A percentile compares a stretch with the other conserved stretches of the same genome.
Conservation (phyloP, 23 tunicate genomes). For the Halocynthia aurantium region DNA sequence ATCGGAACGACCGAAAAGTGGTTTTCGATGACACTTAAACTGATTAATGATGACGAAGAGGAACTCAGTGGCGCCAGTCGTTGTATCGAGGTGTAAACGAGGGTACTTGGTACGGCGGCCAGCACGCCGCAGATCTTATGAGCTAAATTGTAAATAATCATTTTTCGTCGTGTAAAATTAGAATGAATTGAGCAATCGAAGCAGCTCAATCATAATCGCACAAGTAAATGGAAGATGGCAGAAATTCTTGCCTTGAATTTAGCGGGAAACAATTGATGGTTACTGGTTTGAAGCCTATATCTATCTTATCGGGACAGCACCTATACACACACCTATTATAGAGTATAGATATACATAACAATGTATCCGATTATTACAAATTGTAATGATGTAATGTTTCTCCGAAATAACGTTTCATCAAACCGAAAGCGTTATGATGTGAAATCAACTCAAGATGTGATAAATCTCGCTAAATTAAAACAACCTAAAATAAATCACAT, state of each 20-base stretch:
- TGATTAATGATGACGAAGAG: constrained; percentile 30
- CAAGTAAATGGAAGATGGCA: too few relatives aligned
- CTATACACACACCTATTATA: too few relatives aligned
- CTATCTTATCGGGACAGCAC: too few relatives aligned
- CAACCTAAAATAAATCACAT: too few relatives aligned
- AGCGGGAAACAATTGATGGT: too few relatives aligned
- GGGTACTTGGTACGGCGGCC: constrained; percentile 26
- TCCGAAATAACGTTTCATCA: background rate
- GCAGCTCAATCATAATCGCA: too few relatives aligned
- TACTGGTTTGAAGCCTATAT: too few relatives aligned
- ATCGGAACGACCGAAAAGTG: constrained; percentile 7
- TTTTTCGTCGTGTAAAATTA: background rate
- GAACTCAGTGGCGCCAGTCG: constrained; percentile 38
- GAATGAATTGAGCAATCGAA: too few relatives aligned
- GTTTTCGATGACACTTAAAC: constrained; percentile 16
- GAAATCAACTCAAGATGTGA: background rate
- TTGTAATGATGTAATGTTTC: background rate
- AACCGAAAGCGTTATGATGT: background rate
- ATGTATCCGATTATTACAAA: background rate
- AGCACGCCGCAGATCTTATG: constrained; percentile 16
- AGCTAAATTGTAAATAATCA: constrained; percentile 33
- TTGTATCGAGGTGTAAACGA: constrained; percentile 24
- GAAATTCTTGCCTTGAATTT: too few relatives aligned
- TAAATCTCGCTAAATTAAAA: background rate
- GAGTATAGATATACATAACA: background rate